These are phyloP conservation scores for Drosophila rubida DNA, from an alignment of 2,888 invertebrate genomes.

Conservation along the genomic window DNA sequence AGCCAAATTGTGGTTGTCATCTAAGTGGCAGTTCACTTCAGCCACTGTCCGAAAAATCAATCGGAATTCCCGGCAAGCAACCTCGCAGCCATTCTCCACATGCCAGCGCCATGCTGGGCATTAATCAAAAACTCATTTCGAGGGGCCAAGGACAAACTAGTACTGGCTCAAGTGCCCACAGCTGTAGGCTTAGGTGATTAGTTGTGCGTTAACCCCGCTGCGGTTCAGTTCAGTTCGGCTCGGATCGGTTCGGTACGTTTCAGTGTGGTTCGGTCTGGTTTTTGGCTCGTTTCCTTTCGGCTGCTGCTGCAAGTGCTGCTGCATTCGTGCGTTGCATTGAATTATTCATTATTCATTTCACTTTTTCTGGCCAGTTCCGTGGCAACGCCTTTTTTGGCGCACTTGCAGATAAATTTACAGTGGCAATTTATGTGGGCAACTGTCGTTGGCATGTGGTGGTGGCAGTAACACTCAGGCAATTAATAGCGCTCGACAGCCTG, in stretches of 20 bases:
- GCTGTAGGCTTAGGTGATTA: constrained; percentile 61
- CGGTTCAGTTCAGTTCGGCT: constrained; percentile 38
- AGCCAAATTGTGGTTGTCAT: constrained; percentile 2
- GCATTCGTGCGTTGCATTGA: constrained; percentile 59
- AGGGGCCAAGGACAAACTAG: constrained; percentile 24
- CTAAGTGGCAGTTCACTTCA: constrained; percentile 11
- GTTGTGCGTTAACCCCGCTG: constrained; percentile 73
- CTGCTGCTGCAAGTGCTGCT: constrained; percentile 18
- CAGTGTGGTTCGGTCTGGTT: constrained; percentile 1
- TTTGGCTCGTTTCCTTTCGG: not conserved
- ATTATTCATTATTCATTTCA: constrained; percentile 56
- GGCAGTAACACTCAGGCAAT: constrained; percentile 28
- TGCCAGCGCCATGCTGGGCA: constrained; percentile 39
- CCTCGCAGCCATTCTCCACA: not conserved
- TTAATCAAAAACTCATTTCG: constrained; percentile 80
- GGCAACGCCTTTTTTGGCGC: constrained; percentile 12
- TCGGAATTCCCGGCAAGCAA: constrained; percentile 33
- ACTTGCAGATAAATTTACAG: constrained; percentile 34
- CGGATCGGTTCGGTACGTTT: not conserved
- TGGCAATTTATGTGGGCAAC: constrained; percentile 33
- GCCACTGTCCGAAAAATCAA: constrained; percentile 58
- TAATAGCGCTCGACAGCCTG: constrained; percentile 22
- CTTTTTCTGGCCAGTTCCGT: constrained; percentile 33
- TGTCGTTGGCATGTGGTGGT: constrained; percentile 14
- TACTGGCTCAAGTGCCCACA: constrained; percentile 6